These are phyloP conservation scores for Gobio gobio DNA, from an alignment of 2,113 vertebrate genomes.

Conservation along the genomic window DNA sequence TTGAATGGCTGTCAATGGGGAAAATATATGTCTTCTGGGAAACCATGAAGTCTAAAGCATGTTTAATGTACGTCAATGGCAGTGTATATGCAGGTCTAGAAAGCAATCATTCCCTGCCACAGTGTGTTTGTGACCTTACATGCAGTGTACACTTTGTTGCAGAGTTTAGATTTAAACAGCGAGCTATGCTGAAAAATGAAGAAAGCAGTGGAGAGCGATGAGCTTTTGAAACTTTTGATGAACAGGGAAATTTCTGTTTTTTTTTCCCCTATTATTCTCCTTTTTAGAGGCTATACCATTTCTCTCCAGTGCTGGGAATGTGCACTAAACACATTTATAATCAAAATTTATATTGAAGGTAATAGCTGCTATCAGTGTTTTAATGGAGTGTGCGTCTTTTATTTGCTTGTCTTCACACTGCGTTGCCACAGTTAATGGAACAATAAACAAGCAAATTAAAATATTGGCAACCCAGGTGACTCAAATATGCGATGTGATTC, in stretches of 20 bases:
- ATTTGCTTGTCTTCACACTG: constrained; percentile 27
- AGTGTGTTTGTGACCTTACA: not conserved
- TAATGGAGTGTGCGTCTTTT: constrained; percentile 31
- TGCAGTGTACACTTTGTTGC: not conserved
- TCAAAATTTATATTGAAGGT: constrained; percentile 29
- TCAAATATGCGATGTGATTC: not conserved
- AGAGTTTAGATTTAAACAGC: not conserved
- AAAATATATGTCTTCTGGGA: too few relatives aligned
- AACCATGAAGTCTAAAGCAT: too few relatives aligned
- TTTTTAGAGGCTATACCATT: constrained; percentile 50
- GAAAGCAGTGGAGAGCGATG: not conserved
- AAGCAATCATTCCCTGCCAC: not conserved
- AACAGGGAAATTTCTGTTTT: not conserved
- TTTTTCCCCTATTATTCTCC: constrained; percentile 37
- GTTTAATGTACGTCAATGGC: too few relatives aligned
- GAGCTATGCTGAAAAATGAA: not conserved
- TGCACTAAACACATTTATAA: constrained; percentile 11
- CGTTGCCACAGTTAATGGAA: constrained; percentile 35
- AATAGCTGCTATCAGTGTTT: constrained; percentile 41
- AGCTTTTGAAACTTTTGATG: not conserved
- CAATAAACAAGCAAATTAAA: constrained; percentile 37
- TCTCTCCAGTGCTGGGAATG: constrained; percentile 18
- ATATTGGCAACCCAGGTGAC: not conserved
- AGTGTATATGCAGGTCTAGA: not conserved
- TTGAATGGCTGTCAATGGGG: not conserved